These are phyloP conservation scores for Pachyrhynchus sulphureomaculatus DNA, from an alignment of 1,140 invertebrate genomes.

Conservation along the genomic window DNA sequence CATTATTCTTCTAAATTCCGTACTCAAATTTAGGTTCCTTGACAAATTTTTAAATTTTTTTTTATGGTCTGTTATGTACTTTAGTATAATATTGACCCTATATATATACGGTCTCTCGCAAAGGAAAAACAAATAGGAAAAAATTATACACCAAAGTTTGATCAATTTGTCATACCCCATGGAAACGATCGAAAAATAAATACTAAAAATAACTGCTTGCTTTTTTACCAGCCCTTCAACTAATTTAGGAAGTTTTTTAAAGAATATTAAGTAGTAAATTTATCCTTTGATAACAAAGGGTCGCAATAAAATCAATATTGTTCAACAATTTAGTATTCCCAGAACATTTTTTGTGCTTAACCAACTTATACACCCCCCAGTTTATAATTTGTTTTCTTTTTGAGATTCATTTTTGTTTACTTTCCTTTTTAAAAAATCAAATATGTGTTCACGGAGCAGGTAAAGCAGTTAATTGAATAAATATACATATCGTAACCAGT, in stretches of 20 bases:
- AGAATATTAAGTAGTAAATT: conserved; percentile 32
- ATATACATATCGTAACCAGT: too few species aligned
- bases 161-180: too few species aligned
- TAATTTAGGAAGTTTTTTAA: conserved; percentile 30
- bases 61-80: too few species aligned
- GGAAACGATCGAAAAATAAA: neutral
- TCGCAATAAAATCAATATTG: conserved; percentile 29
- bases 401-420: conserved; percentile 3
- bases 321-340: conserved; percentile 23
- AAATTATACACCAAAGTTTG: too few species aligned
- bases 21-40: too few species aligned
- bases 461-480: too few species aligned
- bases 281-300: conserved; percentile 28
- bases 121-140: too few species aligned
- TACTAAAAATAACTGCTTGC: neutral
- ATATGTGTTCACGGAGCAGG: too few species aligned
- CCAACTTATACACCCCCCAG: neutral
- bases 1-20: too few species aligned
- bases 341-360: conserved; percentile 3
- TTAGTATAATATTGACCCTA: too few species aligned
- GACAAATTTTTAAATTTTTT: too few species aligned
- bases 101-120: too few species aligned
- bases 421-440: neutral
- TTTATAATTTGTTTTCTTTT: conserved; percentile 13
- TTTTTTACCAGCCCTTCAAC: neutral